phyloP scores from a whole-genome alignment of 2,113 vertebrate species.

The Nothobranchius kuhntae region DNA sequence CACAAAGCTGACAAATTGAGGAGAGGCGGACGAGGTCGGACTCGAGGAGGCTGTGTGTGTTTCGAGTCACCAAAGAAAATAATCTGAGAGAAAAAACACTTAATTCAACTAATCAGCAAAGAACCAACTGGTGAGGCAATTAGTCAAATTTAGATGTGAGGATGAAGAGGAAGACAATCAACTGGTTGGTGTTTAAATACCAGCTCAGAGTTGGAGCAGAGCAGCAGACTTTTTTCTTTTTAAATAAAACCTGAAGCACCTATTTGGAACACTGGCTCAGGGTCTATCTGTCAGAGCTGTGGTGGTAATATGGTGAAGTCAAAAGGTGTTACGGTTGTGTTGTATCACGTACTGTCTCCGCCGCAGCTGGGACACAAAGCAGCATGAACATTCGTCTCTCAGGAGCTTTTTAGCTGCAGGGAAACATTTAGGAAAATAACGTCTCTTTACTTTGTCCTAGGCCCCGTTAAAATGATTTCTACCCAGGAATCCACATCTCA shows the following conservation, averaged over 20 bases:
- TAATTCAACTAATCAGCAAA: slow-evolving; percentile 3
- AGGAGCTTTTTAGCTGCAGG: slow-evolving; percentile 52
- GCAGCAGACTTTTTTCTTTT: slow-evolving; percentile 19
- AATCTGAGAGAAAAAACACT: not conserved
- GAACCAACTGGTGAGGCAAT: slow-evolving; percentile 38
- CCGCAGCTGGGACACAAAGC: slow-evolving; percentile 38
- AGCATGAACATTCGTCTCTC: slow-evolving; percentile 57
- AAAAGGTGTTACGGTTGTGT: slow-evolving; percentile 55
- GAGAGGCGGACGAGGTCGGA: slow-evolving; percentile 37
- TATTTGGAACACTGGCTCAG: slow-evolving; percentile 38
- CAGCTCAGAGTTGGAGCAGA: slow-evolving; percentile 30
- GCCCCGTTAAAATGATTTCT: slow-evolving; percentile 45
- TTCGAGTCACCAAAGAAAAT: slow-evolving; percentile 10
- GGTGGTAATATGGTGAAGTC: slow-evolving; percentile 39
- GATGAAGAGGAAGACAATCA: slow-evolving; percentile 22
- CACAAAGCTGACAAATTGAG: slow-evolving; percentile 68
- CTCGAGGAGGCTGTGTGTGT: slow-evolving; percentile 42
- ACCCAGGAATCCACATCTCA: slow-evolving; percentile 33
- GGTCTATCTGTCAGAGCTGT: slow-evolving; percentile 42
- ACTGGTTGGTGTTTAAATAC: slow-evolving; percentile 22
- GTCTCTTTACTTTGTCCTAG: slow-evolving; percentile 50
- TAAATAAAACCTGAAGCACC: slow-evolving; percentile 27
- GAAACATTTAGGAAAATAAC: slow-evolving; percentile 44
- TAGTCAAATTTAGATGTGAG: slow-evolving; percentile 33
- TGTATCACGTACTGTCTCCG: slow-evolving; percentile 43